Percentiles rank a stretch among this genome's conserved stretches.
phyloP scores from a whole-genome alignment of 2,888 invertebrate species.

The Ptilodon capucinus region DNA sequence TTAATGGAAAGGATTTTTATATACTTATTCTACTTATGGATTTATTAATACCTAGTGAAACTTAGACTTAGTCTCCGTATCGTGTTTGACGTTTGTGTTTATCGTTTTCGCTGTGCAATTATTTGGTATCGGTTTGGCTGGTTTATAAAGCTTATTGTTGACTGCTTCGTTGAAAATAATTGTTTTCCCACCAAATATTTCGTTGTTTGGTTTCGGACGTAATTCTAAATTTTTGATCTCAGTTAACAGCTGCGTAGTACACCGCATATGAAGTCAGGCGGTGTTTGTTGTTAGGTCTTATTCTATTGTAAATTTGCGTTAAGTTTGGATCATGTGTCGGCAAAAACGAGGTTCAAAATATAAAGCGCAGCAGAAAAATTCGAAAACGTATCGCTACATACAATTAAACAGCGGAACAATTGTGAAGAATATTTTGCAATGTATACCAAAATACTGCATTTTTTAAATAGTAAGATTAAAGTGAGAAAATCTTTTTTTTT shows the following conservation, averaged over 20 bases:
- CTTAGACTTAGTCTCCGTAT: conserved; percentile 72
- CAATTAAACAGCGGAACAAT: conserved; percentile 65
- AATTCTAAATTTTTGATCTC: conserved; percentile 76
- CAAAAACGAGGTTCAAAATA: conserved; percentile 47
- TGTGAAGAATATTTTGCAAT: conserved; percentile 67
- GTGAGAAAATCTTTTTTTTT: conserved; percentile 65
- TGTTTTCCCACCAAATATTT: conserved; percentile 58
- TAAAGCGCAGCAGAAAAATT: conserved; percentile 45
- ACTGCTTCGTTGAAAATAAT: conserved; percentile 56
- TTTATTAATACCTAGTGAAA: conserved; percentile 73
- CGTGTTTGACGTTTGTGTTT: conserved; percentile 69
- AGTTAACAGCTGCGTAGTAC: conserved; percentile 73
- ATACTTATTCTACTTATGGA: conserved; percentile 82
- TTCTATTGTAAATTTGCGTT: conserved; percentile 54
- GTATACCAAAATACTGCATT: conserved; percentile 82
- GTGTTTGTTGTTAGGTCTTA: conserved; percentile 70
- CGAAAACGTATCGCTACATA: conserved; percentile 27
- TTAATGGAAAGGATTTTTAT: conserved; percentile 81
- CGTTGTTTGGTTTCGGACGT: conserved; percentile 48
- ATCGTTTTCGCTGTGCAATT: conserved; percentile 81
- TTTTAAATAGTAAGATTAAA: conserved; percentile 75
- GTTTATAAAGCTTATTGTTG: conserved; percentile 63
- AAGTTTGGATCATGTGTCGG: conserved; percentile 77
- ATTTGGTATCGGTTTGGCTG: conserved; percentile 64
- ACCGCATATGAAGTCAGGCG: conserved; percentile 65